Base-by-base conservation (phyloP, 2,113 vertebrate species). In the Nyctibius bracteatus region DNA sequence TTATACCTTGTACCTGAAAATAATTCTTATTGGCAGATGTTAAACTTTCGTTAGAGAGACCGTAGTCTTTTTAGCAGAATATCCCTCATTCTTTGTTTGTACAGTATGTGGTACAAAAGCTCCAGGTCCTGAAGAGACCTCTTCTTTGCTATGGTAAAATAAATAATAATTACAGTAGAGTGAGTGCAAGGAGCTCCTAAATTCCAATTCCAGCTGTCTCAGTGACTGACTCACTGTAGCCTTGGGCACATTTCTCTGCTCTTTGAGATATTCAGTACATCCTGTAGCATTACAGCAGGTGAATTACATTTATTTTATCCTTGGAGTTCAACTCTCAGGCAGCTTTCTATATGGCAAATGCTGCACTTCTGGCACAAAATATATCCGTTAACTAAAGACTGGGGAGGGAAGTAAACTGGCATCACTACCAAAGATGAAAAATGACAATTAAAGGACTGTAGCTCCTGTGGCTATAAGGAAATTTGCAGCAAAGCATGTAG, bases 221-320 rank as follows among this genome's bases (percentile, higher is more conserved):
- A 18, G 44, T 82, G 87, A 80, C 87, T 94, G 93, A 73, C 78
- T 96, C 84, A 58, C 58, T 72, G 44, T 93, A 90, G 92, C 91
- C 92, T 77, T 95, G 62, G 90, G 90, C 87, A 73, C 62, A 83
- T 94, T 94, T 91, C 84, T 92, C 54, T 85, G n/a, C 81, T 88
- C 31, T 90, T 92, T n/a, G 62, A 95, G 92, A 66, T 88, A 91
- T 8, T 94, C 74, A 61, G 74, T 88, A 85, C 71, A 82, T 96
- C 78, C 74, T 90, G 84, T 87, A 94, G 70, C 74, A 68, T 91
- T 96, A 68, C 41, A 92, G 62, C 49, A 79, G 62, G 74, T 91
- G 78, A 88, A 82, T 91, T 93, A 66, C 85, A 61, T 88, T 91
- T 92, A 61, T 95, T 94, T 97, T 80, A 58, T 95, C 74, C 57